These are phyloP conservation scores for Tuberolachnus salignus DNA, from an alignment of 2,888 invertebrate genomes.

Conservation along the genomic window DNA sequence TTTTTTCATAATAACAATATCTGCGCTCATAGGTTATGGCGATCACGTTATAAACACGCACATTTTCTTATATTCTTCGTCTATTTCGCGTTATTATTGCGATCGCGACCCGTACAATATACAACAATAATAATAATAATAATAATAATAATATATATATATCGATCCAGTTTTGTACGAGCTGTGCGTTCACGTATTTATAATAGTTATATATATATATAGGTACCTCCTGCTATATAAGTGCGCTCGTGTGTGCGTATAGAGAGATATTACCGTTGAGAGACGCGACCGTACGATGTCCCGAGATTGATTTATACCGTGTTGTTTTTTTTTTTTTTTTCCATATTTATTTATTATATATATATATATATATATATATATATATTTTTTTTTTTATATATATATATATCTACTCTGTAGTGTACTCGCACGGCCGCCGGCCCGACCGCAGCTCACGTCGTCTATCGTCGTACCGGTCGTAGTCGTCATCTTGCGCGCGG, in stretches of 20 bases:
- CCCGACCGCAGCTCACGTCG: not conserved
- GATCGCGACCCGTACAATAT: not conserved
- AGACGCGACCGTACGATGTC: conserved; percentile 29
- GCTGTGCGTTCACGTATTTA: not conserved
- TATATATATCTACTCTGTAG: not conserved
- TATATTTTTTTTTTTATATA: not conserved
- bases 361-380: not conserved
- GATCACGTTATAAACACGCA: conserved; percentile 33
- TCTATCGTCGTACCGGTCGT: conserved; percentile 15
- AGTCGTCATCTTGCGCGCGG: conserved; percentile 28
- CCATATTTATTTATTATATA: conserved; percentile 22
- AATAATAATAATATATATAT: too few relatives aligned
- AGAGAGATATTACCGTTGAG: conserved; percentile 48
- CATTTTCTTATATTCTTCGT: not conserved
- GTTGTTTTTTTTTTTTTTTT: conserved; percentile 19
- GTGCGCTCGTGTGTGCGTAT: too few relatives aligned
- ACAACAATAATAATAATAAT: conserved; percentile 6
- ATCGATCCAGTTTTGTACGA: conserved; percentile 35
- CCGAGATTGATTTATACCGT: conserved; percentile 49
- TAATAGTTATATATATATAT: too few relatives aligned
- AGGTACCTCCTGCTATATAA: not conserved
- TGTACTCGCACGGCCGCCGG: too few relatives aligned
- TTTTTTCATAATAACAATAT: too few relatives aligned
- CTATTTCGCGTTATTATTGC: conserved; percentile 19
- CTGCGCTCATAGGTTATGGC: conserved; percentile 43